Evolutionary conservation across 2,113 vertebrate genomes (phyloP), one percentile per base, ranked within the genome.

Genomic region (Chlamydotis undulata): DNA sequence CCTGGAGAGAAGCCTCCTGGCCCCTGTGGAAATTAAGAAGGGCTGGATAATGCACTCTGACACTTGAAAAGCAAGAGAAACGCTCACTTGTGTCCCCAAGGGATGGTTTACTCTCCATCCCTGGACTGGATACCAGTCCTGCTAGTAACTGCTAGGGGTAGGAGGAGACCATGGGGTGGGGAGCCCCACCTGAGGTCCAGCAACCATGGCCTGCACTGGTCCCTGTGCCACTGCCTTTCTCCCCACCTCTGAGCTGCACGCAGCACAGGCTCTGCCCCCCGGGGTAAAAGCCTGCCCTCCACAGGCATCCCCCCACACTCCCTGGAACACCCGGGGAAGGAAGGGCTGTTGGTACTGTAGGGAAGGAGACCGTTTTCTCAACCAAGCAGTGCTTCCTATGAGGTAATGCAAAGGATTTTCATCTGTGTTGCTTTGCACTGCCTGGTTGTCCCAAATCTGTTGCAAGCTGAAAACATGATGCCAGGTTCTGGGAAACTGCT

Each of bases 31-130:
- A 56, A 76, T 39, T 7, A 78, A 81, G 43, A 68, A 6, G 8
- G 37, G 14, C 24, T 67, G 53, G 12, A 47, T 47, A 4, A 71
- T 43, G 73, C 7, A 19, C 26, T 69, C 41, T 31, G 53, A 17
- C 16, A 47, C 24, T 22, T 15, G 41, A 75, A 91, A 81, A 77
- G 45, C 41, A 70, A 76, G 19, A 76, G 4, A 22, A 90, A 49
- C 2, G 1, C 18, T 69, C 16, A 18, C 2, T 53, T 4, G 2
- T 14, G 7, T 19, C 22, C 13, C 19, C 0, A 2, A 45, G 26
- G 49, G 55, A 55, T 24, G 16, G 21, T 31, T 90, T 35, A 43
- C 6, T 9, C 23, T 74, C 55, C 1, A 2, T n/a, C 12, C 28
- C 31, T 19, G 10, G 17, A 12, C 7, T n/a, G 31, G 26, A 19